Evolutionary conservation across 2,888 invertebrate genomes (phyloP), one percentile per base, ranked within the genome.

Genomic region (Hirtodrosophila confusa): DNA sequence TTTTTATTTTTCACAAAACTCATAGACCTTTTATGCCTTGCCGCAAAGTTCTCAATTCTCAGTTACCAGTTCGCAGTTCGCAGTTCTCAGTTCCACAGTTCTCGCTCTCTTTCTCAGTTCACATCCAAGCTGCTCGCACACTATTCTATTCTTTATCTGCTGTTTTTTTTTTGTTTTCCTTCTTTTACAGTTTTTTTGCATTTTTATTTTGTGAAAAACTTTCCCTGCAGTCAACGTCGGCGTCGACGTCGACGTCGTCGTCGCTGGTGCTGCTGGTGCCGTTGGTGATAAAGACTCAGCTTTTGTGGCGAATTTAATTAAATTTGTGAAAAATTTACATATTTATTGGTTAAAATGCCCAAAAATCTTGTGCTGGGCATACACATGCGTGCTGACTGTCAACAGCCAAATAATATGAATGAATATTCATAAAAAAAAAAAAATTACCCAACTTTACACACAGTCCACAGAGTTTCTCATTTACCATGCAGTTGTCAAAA

Each of bases 261-360:
- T 12, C 33, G 54, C 33, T 10, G 54, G 40, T 54, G 41, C 33
- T 50, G 58, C 29, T 75, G 50, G 23, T 60, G 62, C 29, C 63
- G 64, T 37, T 61, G 53, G 36, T 71, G 60, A 62, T 61, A 70
- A 73, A 73, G 71, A 70, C 72, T 60, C 53, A 56, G 75, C 80
- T 73, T 76, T 79, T 86, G 80, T 79, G 86, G 78, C 79, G 88
- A 86, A 88, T 83, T 83, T 86, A 86, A 88, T 86, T 88, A 86
- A 88, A 86, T 86, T 88, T 86, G 75, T 83, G 75, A 88, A 82
- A 87, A 88, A 83, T 86, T 86, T 89, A 86, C 86, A 86, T 86
- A 88, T 86, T 86, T 88, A 86, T 86, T 86, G 86, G 89, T 75
- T 88, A 77, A 84, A 87, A 86, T 80, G 75, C 79, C 71, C 88